Evolutionary conservation across 2,113 vertebrate genomes (phyloP), one percentile per base, ranked within the genome.

Genomic region (Grammomys dolichurus): DNA sequence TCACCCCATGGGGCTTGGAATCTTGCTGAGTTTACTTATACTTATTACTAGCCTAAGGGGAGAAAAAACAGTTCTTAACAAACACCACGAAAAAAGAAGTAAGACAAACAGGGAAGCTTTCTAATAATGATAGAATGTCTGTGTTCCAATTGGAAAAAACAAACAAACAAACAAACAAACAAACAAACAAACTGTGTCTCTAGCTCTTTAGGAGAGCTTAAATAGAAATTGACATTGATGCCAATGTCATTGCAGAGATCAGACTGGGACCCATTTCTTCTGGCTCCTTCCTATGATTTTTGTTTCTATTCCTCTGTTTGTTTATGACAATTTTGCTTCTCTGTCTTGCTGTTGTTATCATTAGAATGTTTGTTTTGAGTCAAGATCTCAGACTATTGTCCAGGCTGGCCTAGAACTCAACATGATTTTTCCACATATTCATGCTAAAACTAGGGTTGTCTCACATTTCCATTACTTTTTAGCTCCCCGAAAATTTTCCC

Each of bases 1-100:
- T 91, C 60, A 85, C 26, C 17, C n/a, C 63, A 4, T 26, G 4
- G 22, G 81, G 22, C 7, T 48, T 82, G 22, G n/a, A 72, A 93
- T 81, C 7, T 33, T 80, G 31, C 17, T 92, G 85, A 19, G 69
- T 95, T 89, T 85, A 65, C 92, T 92, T 94, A 67, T 54, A 87
- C 16, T 78, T 81, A 76, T 89, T 36, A 89, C 46, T 58, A 89
- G 1, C 5, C 54, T 69, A 89, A 58, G 58, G 70, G 13, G 10
- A 4, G 16, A 76, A 89, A 84, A 67, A 31, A 67, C 65, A 2
- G 4, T 58, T 96, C 60, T 84, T 75, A 81, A 65, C 11, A 31
- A 13, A 7, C 11, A 77, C 24, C 26, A 13, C 54, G 16, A 86
- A 12, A 94, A 90, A 92, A 65, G 51, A 81, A 77, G 9, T 60